Percentiles rank a stretch among this genome's conserved stretches.
These are phyloP conservation scores for Sinohyriopsis cumingii DNA, from an alignment of 2,888 invertebrate species.

Conservation along the genomic window DNA sequence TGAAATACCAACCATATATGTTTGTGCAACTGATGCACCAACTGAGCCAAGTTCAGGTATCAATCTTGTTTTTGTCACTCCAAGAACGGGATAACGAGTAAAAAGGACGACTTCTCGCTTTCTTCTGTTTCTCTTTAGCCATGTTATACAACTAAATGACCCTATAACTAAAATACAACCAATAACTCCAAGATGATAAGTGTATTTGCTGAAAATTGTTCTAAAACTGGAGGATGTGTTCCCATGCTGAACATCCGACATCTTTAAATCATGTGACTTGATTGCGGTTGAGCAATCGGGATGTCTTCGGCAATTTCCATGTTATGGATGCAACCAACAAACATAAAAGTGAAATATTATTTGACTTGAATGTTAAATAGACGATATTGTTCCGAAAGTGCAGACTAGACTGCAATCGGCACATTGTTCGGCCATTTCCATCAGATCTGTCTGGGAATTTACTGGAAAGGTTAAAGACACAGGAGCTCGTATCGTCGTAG, in stretches of 20 bases:
- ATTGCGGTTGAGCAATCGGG: not conserved
- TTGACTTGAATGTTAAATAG: too few relatives aligned
- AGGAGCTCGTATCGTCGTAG: too few relatives aligned
- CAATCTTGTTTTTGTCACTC: conserved; percentile 51
- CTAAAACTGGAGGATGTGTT: not conserved
- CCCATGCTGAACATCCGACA: conserved; percentile 15
- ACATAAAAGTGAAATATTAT: too few relatives aligned
- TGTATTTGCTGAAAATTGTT: too few relatives aligned
- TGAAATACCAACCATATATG: conserved; percentile 36
- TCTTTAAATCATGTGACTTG: conserved; percentile 31
- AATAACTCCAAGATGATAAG: not conserved
- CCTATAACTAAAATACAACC: not conserved
- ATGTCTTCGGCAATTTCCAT: too few relatives aligned
- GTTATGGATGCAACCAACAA: too few relatives aligned
- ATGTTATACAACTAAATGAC: conserved; percentile 1
- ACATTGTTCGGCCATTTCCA: too few relatives aligned
- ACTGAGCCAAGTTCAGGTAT: conserved; percentile 38
- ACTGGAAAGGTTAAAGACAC: too few relatives aligned
- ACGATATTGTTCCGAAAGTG: too few relatives aligned
- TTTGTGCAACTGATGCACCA: conserved; percentile 46
- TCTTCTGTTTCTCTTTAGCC: not conserved
- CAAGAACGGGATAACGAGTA: conserved; percentile 48
- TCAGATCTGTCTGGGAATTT: too few relatives aligned
- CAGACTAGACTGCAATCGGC: too few relatives aligned
- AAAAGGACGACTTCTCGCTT: conserved; percentile 38